phyloP scores from a whole-genome alignment of 2,888 invertebrate species.

The Chaetoderma sp. region DNA sequence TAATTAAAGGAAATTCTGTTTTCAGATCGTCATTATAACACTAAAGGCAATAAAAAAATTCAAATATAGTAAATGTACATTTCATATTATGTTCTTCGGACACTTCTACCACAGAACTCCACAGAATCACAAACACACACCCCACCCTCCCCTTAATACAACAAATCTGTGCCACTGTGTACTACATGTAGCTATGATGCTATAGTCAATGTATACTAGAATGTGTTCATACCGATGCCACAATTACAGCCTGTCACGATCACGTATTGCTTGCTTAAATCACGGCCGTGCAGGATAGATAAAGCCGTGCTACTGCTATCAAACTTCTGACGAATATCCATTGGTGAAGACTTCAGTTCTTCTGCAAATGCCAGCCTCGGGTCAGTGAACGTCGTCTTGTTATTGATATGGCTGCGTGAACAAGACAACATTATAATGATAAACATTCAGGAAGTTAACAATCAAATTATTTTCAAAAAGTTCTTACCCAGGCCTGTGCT shows the following conservation, averaged over 20 bases:
- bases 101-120: no score
- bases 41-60: no score
- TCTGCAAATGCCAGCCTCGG: slow-evolving; percentile 90
- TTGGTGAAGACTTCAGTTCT: slow-evolving; percentile 39
- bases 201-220: background rate
- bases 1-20: no score
- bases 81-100: no score
- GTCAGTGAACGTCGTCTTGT: slow-evolving; percentile 87
- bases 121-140: no score
- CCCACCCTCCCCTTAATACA: background rate
- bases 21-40: no score
- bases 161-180: background rate
- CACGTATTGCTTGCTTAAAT: slow-evolving; percentile 86
- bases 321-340: slow-evolving; percentile 74
- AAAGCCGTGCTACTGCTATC: slow-evolving; percentile 87
- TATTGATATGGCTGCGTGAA: slow-evolving; percentile 76
- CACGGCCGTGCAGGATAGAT: slow-evolving; percentile 87
- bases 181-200: background rate
- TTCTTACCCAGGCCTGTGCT: no score
- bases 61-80: no score
- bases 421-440: background rate
- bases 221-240: slow-evolving; percentile 80
- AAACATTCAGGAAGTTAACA: background rate
- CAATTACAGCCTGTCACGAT: slow-evolving; percentile 91
- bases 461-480: no score